Conservation (phyloP, 2,797 vertebrate genomes). For the Chaenodraco wilsoni region DNA sequence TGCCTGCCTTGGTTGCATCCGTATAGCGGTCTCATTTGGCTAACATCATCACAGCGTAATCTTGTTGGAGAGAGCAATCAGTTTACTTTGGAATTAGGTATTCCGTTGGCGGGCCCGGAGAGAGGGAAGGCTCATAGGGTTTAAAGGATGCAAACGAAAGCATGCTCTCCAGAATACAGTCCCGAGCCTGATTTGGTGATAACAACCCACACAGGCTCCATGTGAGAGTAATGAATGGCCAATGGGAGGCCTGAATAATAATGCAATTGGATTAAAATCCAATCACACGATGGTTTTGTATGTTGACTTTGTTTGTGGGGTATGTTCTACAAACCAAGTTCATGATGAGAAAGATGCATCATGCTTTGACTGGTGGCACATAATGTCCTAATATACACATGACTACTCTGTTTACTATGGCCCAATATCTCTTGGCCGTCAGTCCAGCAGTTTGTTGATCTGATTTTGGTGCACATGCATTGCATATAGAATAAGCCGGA, state of each 20-base stretch:
- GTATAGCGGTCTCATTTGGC: constrained; percentile 81
- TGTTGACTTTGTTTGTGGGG: constrained; percentile 84
- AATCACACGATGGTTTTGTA: constrained; percentile 81
- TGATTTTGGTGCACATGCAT: constrained; percentile 60
- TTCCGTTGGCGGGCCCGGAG: constrained; percentile 81
- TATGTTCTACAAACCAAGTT: constrained; percentile 80
- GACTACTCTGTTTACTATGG: constrained; percentile 74
- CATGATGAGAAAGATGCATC: constrained; percentile 76
- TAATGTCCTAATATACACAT: constrained; percentile 78
- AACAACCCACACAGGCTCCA: constrained; percentile 81
- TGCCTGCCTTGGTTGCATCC: constrained; percentile 77
- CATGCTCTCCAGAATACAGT: constrained; percentile 83
- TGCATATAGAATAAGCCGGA: constrained; percentile 64
- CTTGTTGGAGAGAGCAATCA: constrained; percentile 84
- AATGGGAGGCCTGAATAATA: constrained; percentile 84
- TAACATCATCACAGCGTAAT: constrained; percentile 84
- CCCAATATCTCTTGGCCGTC: constrained; percentile 66
- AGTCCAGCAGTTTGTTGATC: constrained; percentile 66
- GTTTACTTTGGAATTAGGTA: constrained; percentile 87
- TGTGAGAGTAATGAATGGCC: constrained; percentile 84
- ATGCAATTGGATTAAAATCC: constrained; percentile 85
- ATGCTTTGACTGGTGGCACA: constrained; percentile 72
- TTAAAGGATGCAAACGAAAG: constrained; percentile 84
- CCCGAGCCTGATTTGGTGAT: constrained; percentile 80
- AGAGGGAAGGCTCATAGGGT: constrained; percentile 81